A percentile compares a stretch with the other conserved stretches of the same genome.
phyloP scores from a whole-genome alignment of 2,797 vertebrate species.

The Helicolenus hilgendorfi region DNA sequence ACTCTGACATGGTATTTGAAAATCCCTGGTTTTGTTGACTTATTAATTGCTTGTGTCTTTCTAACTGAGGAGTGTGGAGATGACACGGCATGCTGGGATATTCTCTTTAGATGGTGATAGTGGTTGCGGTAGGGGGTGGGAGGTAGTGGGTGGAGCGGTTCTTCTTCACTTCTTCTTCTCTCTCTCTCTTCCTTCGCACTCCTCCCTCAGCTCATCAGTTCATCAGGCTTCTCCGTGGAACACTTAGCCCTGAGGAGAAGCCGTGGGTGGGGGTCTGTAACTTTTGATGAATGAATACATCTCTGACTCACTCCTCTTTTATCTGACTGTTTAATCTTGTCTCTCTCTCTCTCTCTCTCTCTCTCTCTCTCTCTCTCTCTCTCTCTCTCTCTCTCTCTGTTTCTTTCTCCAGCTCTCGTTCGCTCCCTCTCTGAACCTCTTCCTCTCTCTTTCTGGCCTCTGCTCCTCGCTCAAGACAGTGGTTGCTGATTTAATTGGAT shows the following conservation, averaged over 20 bases:
- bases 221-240: slow-evolving; percentile 84
- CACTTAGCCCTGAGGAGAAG: slow-evolving; percentile 90
- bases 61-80: slow-evolving; percentile 81
- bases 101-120: slow-evolving; percentile 81
- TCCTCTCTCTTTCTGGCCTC: slow-evolving; percentile 77
- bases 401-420: slow-evolving; percentile 68
- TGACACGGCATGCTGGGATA: slow-evolving; percentile 87
- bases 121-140: slow-evolving; percentile 57
- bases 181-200: slow-evolving; percentile 36
- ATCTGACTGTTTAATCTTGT: slow-evolving; percentile 87
- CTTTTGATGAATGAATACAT: slow-evolving; percentile 92
- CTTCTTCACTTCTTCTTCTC: slow-evolving; percentile 39
- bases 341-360: slow-evolving; percentile 62
- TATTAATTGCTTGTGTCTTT: slow-evolving; percentile 89
- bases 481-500: slow-evolving; percentile 88
- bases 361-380: slow-evolving; percentile 64
- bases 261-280: slow-evolving; percentile 90
- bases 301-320: slow-evolving; percentile 87
- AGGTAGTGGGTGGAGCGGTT: slow-evolving; percentile 66
- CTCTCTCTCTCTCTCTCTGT: slow-evolving; percentile 56
- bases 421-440: slow-evolving; percentile 67
- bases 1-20: slow-evolving; percentile 75
- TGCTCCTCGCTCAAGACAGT: slow-evolving; percentile 84
- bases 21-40: slow-evolving; percentile 85
- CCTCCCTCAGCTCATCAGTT: slow-evolving; percentile 81